Conservation (phyloP, 23 tunicate species). For the Phallusia fumigata region DNA sequence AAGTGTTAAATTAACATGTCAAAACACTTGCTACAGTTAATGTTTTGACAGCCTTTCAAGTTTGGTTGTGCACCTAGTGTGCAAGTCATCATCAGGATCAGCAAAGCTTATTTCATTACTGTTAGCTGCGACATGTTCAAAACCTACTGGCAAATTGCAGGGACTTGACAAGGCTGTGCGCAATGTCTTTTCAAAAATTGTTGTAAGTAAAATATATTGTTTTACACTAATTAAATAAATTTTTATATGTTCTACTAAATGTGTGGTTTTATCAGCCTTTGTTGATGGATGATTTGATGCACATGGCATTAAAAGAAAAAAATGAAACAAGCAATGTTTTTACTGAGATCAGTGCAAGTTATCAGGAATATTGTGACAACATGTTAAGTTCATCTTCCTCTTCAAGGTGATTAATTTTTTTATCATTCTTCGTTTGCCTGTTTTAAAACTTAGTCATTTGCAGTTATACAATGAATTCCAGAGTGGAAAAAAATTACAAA, state of each 20-base stretch:
- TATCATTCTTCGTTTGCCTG: no score
- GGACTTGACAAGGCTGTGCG: constrained; percentile 40
- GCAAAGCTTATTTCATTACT: constrained; percentile 32
- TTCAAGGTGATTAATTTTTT: no score
- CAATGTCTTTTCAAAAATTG: constrained; percentile 34
- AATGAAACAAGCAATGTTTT: constrained; percentile 20
- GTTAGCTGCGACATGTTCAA: constrained; percentile 32
- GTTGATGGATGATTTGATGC: constrained; percentile 13
- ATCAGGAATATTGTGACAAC: constrained; percentile 28
- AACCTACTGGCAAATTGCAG: constrained; percentile 5
- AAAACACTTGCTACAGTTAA: not conserved
- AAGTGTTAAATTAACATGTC: constrained; percentile 22
- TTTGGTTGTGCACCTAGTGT: constrained; percentile 85
- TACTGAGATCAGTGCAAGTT: constrained; percentile 24
- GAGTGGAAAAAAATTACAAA: no score
- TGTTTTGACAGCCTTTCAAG: constrained; percentile 45
- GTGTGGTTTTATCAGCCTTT: not conserved
- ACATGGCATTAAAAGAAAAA: constrained; percentile 36
- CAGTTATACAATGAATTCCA: no score
- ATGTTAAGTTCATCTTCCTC: constrained; percentile 12
- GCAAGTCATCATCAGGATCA: constrained; percentile 64
- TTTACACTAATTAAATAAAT: not conserved
- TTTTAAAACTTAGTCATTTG: no score
- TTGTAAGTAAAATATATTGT: constrained; percentile 27
- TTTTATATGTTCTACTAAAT: not conserved